These are phyloP conservation scores for Lasioglossum morio DNA, from an alignment of 2,888 invertebrate genomes.

Conservation along the genomic window DNA sequence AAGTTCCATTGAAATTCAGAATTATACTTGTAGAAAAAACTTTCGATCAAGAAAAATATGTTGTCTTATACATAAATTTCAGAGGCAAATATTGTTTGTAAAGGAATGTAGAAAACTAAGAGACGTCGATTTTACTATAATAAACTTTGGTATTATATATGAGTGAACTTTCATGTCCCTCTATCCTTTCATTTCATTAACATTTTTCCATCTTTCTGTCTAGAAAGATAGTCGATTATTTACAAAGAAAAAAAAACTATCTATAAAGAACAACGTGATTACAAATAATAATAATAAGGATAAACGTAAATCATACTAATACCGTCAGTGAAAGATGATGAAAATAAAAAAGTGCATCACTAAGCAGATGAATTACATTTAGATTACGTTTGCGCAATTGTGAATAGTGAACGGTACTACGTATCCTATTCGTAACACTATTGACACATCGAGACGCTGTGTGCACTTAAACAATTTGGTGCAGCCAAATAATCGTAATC, in stretches of 20 bases:
- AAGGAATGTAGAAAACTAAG: slow-evolving; percentile 74
- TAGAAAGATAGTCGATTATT: slow-evolving; percentile 64
- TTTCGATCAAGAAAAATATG: slow-evolving; percentile 53
- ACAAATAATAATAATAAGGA: slow-evolving; percentile 50
- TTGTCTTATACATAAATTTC: slow-evolving; percentile 45
- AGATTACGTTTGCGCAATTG: slow-evolving; percentile 51
- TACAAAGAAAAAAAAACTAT: slow-evolving; percentile 60
- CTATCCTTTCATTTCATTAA: slow-evolving; percentile 56
- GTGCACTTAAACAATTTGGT: slow-evolving; percentile 70
- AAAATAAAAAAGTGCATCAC: slow-evolving; percentile 49
- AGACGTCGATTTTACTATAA: slow-evolving; percentile 78
- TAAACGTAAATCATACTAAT: slow-evolving; percentile 62
- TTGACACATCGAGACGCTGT: slow-evolving; percentile 44
- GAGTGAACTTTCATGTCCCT: slow-evolving; percentile 74
- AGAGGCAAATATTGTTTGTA: slow-evolving; percentile 50
- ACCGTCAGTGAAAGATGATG: slow-evolving; percentile 62
- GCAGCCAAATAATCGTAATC: slow-evolving; percentile 62
- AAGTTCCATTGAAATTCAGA: slow-evolving; percentile 46
- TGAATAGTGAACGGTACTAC: slow-evolving; percentile 58
- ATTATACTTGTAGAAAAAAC: slow-evolving; percentile 55
- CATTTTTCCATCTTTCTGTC: slow-evolving; percentile 49
- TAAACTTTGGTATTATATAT: slow-evolving; percentile 84
- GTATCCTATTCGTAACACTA: slow-evolving; percentile 41
- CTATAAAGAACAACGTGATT: slow-evolving; percentile 64
- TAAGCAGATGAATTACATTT: slow-evolving; percentile 53